Base-by-base conservation (phyloP, 1,140 invertebrate genomes). In the Drosophila gunungcola region DNA sequence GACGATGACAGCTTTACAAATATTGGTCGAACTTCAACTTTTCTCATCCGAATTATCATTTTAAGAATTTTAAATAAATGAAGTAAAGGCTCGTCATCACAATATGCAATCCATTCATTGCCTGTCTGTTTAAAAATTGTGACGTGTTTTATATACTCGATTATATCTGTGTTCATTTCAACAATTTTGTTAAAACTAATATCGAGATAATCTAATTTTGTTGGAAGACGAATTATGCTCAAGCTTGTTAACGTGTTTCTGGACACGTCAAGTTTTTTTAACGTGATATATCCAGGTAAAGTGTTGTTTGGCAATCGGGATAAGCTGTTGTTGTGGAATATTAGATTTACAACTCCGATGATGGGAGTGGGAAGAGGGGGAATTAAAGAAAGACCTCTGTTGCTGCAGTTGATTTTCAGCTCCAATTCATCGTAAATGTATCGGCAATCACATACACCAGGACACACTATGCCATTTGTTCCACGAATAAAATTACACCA, bases 381-480 rank as follows among this genome's bases (percentile, higher is more conserved):
- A 43, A 68, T 38, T n/a, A 32, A 2, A 5, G 12, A 12, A 9
- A 68, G 65, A 6, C 39, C 25, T 7, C 41, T 38, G 11, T 12
- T 25, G n/a, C 48, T 45, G 27, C 48, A 69, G 42, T 68, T 16
- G 4, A 68, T 69, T 11, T 13, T n/a, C 25, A 69, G n/a, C 32
- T 69, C 62, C 32, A 32, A 45, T 3, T 32, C 10, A 1, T 39
- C 3, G 25, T n/a, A 39, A 9, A 13, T 25, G 10, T 10, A 68
- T 9, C 0, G 25, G 2, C 65, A 68, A 1, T 5, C 10, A 4
- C 61, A 68, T 9, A 34, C 1, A 5, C 13, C 46, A 4, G 65
- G 65, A 9, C 61, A 68, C 2, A 25, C 12, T 10, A 45, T 1
- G 0, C 61, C 65, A 48, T 62, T 63, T 2, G 29, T 25, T 0